These are phyloP conservation scores for Maccullochella peelii DNA, from an alignment of 2,113 vertebrate species.

Conservation along the genomic window DNA sequence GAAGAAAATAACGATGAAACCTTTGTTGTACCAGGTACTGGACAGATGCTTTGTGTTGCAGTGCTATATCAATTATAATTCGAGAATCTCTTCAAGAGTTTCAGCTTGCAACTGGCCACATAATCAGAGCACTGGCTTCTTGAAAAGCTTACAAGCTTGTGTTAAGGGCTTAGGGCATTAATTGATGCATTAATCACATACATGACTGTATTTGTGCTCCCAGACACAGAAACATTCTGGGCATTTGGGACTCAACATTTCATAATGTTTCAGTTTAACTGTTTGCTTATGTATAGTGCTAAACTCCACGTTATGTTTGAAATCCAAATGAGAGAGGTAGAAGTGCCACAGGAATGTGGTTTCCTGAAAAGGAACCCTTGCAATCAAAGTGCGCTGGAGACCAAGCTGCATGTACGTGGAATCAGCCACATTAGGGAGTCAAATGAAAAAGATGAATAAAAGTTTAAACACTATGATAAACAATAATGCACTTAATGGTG, in stretches of 20 bases:
- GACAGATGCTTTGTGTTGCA: neutral
- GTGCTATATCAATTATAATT: conserved; percentile 19
- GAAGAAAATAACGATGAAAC: neutral
- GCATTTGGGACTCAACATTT: conserved; percentile 59
- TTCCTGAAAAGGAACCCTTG: conserved; percentile 6
- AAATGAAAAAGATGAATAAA: neutral
- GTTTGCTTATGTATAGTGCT: conserved; percentile 27
- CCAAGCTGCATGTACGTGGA: neutral
- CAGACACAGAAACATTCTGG: conserved; percentile 61
- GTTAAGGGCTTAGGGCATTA: conserved; percentile 60
- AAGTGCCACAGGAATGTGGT: conserved; percentile 28
- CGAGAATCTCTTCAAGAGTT: conserved; percentile 11
- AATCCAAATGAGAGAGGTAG: conserved; percentile 28
- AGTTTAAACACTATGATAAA: neutral
- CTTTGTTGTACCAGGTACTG: neutral
- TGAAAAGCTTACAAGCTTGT: conserved; percentile 61
- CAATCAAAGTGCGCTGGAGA: neutral
- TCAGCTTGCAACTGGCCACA: conserved; percentile 41
- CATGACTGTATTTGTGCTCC: conserved; percentile 44
- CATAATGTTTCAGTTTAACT: conserved; percentile 32
- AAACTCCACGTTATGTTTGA: conserved; percentile 48
- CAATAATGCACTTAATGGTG: neutral
- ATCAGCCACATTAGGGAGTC: neutral
- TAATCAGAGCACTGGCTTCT: conserved; percentile 72
- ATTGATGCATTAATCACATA: conserved; percentile 64